These are phyloP conservation scores for Caenorhabditis latens DNA, from an alignment of 1,140 invertebrate species.

Conservation along the genomic window DNA sequence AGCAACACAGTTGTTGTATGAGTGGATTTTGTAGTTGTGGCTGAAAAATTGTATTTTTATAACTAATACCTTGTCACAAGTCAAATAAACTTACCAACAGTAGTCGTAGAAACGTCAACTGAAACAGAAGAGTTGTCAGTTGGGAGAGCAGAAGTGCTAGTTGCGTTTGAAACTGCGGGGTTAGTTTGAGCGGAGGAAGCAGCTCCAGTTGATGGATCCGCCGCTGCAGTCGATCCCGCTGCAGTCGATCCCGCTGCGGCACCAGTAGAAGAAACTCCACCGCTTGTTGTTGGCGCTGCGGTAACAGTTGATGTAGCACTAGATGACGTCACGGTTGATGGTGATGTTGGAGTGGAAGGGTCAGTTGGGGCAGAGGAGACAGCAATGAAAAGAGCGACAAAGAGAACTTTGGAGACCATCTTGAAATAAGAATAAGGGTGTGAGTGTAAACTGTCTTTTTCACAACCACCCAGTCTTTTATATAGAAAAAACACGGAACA, in stretches of 20 bases:
- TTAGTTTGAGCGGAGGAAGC: background rate
- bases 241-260: too few species aligned
- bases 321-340: background rate
- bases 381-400: background rate
- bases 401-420: constrained; percentile 13
- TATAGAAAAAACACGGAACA: background rate
- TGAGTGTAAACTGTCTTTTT: background rate
- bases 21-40: background rate
- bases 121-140: background rate
- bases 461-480: constrained; percentile 12
- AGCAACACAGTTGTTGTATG: background rate
- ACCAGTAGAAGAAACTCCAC: too few species aligned
- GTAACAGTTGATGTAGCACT: too few species aligned
- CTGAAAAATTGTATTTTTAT: background rate
- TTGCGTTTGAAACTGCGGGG: background rate
- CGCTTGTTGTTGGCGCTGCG: too few species aligned
- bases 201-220: background rate
- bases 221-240: too few species aligned
- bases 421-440: constrained; percentile 12
- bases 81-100: background rate
- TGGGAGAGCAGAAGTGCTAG: background rate
- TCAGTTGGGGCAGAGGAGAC: background rate
- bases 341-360: background rate
- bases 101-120: background rate
- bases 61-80: background rate